phyloP scores from a whole-genome alignment of 2,113 vertebrate genomes.

The Sturnira hondurensis region DNA sequence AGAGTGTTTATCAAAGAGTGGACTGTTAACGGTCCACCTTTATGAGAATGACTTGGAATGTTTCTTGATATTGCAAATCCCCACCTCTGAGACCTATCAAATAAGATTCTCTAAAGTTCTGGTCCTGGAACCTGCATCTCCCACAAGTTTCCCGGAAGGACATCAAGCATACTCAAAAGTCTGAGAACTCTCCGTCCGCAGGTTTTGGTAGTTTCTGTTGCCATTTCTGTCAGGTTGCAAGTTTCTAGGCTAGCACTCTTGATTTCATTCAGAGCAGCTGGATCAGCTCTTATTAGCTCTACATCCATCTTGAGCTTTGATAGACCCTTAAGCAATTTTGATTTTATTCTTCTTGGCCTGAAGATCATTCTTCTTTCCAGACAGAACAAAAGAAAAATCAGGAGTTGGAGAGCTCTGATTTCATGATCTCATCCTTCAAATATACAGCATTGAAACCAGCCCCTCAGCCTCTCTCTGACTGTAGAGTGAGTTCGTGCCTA shows the following conservation, averaged over 20 bases:
- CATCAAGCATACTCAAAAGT: background rate
- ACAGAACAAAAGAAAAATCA: constrained; percentile 14
- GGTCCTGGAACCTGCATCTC: background rate
- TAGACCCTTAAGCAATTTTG: constrained; percentile 2
- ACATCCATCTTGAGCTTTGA: background rate
- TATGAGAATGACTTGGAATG: background rate
- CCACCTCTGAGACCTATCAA: background rate
- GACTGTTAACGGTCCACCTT: background rate
- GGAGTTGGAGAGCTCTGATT: background rate
- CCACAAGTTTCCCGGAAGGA: background rate
- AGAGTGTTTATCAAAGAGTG: background rate
- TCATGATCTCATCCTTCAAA: background rate
- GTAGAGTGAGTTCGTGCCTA: background rate
- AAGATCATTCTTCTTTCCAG: constrained; percentile 18
- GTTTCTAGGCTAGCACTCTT: background rate
- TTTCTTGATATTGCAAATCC: background rate
- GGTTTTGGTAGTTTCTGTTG: background rate
- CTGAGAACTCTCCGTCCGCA: background rate
- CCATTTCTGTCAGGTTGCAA: background rate
- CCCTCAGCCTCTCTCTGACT: background rate
- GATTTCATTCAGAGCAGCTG: constrained; percentile 17
- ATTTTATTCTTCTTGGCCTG: background rate
- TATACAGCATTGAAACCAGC: background rate
- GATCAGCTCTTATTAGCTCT: background rate
- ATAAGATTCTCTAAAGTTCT: background rate